A percentile compares a stretch with the other conserved stretches of the same genome.
phyloP scores from a whole-genome alignment of 1,140 invertebrate genomes.

The Aphelenchoides fujianensis region DNA sequence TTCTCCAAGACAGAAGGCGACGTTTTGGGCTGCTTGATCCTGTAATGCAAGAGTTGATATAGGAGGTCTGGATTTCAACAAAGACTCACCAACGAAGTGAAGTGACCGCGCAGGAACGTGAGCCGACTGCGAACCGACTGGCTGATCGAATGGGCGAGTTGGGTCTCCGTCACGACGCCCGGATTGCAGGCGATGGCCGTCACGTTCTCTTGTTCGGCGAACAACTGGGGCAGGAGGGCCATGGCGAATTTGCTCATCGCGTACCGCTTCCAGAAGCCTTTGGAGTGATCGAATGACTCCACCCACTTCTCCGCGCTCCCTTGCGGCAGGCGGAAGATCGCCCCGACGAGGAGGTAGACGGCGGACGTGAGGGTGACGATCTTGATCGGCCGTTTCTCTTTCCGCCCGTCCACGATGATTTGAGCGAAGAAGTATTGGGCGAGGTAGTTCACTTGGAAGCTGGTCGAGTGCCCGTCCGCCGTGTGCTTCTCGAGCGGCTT shows the following conservation, averaged over 20 bases:
- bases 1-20: constrained; percentile 32
- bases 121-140: constrained; percentile 22
- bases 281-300: constrained; percentile 29
- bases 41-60: constrained; percentile 8
- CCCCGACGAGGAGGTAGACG: constrained; percentile 2
- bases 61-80: background rate
- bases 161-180: constrained; percentile 22
- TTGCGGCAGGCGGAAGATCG: background rate
- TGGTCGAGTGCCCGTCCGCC: constrained; percentile 26
- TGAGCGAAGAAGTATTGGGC: constrained; percentile 34
- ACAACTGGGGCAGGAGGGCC: constrained; percentile 28
- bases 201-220: constrained; percentile 17
- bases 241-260: constrained; percentile 38
- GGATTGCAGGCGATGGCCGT: constrained; percentile 32
- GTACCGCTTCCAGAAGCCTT: constrained; percentile 29
- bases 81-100: background rate
- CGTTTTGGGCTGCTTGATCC: constrained; percentile 27
- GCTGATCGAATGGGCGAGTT: constrained; percentile 21
- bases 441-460: constrained; percentile 43
- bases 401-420: constrained; percentile 19
- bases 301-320: constrained; percentile 22
- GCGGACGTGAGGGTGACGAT: constrained; percentile 38
- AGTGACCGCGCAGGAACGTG: constrained; percentile 30
- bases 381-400: constrained; percentile 3
- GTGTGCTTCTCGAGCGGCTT: constrained; percentile 25